A percentile compares a stretch with the other conserved stretches of the same genome.
Evolutionary conservation across 23 tunicate species (phyloP).

Genomic region (Trididemnum miniatum): DNA sequence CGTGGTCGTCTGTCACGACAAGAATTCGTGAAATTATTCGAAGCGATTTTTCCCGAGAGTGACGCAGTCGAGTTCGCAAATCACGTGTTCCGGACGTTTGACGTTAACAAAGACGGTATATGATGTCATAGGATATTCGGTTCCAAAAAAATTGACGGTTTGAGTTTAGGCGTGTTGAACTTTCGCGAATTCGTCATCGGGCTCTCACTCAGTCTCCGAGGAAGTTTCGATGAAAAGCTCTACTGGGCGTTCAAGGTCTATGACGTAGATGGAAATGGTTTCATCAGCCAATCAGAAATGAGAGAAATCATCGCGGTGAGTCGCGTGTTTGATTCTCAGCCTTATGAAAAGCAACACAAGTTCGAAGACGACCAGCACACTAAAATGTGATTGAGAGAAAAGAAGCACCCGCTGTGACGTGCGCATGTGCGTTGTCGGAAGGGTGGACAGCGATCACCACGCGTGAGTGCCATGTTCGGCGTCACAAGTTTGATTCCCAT

Average conservation of each 20-base stretch:
- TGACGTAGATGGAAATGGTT: slow-evolving; percentile 85
- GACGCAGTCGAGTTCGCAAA: slow-evolving; percentile 64
- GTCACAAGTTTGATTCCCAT: no score
- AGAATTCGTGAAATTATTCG: slow-evolving; percentile 29
- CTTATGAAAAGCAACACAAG: no score
- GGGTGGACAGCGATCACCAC: no score
- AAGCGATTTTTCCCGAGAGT: slow-evolving; percentile 28
- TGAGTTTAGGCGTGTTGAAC: slow-evolving; percentile 59
- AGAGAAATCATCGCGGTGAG: slow-evolving; percentile 56
- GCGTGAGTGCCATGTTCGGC: no score
- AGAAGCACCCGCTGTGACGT: no score
- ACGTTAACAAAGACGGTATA: slow-evolving; percentile 85
- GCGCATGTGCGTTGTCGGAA: no score
- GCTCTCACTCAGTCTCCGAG: slow-evolving; percentile 66
- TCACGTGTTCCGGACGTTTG: slow-evolving; percentile 80
- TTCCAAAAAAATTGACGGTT: no score
- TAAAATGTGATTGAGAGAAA: no score
- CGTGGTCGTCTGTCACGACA: neutral
- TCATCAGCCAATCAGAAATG: slow-evolving; percentile 60
- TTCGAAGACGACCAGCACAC: no score
- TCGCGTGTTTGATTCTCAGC: no score
- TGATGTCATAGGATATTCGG: neutral
- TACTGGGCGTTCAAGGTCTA: slow-evolving; percentile 80
- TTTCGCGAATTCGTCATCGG: slow-evolving; percentile 86
- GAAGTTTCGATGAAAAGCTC: slow-evolving; percentile 73